Base-by-base conservation (phyloP, 2,113 vertebrate species). In the Ameiurus melas region DNA sequence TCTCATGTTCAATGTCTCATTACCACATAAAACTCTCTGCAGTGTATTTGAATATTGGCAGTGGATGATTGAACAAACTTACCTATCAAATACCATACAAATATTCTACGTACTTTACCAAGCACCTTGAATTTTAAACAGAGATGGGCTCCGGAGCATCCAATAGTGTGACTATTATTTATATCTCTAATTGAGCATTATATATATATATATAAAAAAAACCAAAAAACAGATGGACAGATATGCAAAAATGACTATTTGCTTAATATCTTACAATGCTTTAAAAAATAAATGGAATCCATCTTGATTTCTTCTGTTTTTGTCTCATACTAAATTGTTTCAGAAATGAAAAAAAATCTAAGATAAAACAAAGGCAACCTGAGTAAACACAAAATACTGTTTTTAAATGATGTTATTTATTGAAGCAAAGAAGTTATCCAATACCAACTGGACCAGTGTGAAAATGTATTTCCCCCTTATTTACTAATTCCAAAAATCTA, bases 11-110 rank as follows among this genome's bases (percentile, higher is more conserved):
- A 27, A 13, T 83, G 22, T 47, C 9, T 83, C 0, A n/a, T 64
- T 64, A 16, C 22, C 20, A 39, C 5, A 14, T 7, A 64, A 16
- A 43, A n/a, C 81, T 47, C 30, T 62, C 33, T 77, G 39, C 22
- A 25, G 64, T 1, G 17, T 43, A 83, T 83, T 83, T 83, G 81
- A 64, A 27, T 83, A 43, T 14, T 83, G 22, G 19, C 19, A 47
- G n/a, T 64, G 57, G 55, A 64, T 22, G 81, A 62, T 12, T 62
- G 81, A 36, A 83, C 57, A 83, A 83, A 39, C 33, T 62, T 62
- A 60, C 33, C 19, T 83, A 83, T 83, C 57, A 83, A 83, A 83
- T 62, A 16, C 0, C 30, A 62, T 36, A 30, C 57, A 83, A 10
- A 57, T 2, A 57, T 33, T 81, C 14, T 57, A 33, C 8, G n/a